Evolutionary conservation across 2,888 invertebrate genomes (phyloP), one percentile per base, ranked within the genome.

Genomic region (Zhuqinia jingwanae): DNA sequence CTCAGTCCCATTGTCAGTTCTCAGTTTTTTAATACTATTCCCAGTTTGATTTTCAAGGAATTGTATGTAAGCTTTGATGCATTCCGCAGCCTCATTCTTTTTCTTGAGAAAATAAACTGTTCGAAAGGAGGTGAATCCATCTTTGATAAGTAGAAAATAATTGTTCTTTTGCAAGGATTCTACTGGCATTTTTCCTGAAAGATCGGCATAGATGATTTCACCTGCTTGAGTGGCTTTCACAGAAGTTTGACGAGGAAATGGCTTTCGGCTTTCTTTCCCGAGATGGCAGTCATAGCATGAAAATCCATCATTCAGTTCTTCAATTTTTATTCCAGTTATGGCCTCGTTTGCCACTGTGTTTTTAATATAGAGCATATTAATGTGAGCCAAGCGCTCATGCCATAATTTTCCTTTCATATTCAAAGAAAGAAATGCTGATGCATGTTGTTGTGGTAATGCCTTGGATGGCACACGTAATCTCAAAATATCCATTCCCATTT

Each of bases 1-100:
- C 45, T 88, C 50, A 50, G 50, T 50, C 13, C n/a, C 50, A 50
- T 50, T 50, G 15, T 50, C 50, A 13, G 15, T 10, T 13, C 3
- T 50, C 6, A 50, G 13, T 10, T 2, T 50, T 3, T 50, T 50
- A n/a, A n/a, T 13, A 50, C 50, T n/a, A 50, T 13, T 2, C n/a
- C 50, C 50, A n/a, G 50, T 50, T 50, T 50, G 13, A n/a, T 50
- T 50, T 50, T 50, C 15, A 2, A 50, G 3, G 6, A 13, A 50
- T 2, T 50, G 5, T 2, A 50, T 50, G 50, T 8, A 50, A 2
- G 3, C 50, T 8, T 8, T 50, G 13, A 50, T 13, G 2, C 2
- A 13, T n/a, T 13, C n/a, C 3, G 50, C 50, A 36, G 36, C 8
- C 8, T 36, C 36, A 8, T 8, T 36, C 8, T 36, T 36, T 8